phyloP scores from a whole-genome alignment of 2,797 vertebrate genomes.

The Odontamblyopus rebecca region DNA sequence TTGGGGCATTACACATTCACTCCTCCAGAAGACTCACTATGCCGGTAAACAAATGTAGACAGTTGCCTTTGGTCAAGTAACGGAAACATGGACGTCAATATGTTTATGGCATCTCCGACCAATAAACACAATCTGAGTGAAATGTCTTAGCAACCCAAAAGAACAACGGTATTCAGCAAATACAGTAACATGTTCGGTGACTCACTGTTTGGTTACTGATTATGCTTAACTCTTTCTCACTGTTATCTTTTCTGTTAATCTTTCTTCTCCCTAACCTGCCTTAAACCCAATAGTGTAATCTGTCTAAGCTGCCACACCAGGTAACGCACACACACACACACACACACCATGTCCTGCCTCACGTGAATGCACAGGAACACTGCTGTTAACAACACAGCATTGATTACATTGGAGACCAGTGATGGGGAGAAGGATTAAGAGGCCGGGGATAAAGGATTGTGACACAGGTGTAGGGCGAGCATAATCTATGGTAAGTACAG shows the following conservation, averaged over 20 bases:
- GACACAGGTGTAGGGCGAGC: slow-evolving; percentile 21
- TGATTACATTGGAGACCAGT: slow-evolving; percentile 13
- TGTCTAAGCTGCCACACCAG: slow-evolving; percentile 23
- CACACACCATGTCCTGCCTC: slow-evolving; percentile 6
- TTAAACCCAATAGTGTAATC: slow-evolving; percentile 22
- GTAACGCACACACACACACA: background rate
- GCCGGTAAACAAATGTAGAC: too few species aligned
- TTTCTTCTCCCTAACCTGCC: slow-evolving; percentile 8
- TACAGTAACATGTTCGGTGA: too few species aligned
- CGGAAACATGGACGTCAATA: too few species aligned
- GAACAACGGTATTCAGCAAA: too few species aligned
- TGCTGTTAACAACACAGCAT: slow-evolving; percentile 8
- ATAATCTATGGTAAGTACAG: slow-evolving; percentile 22
- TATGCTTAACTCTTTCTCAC: too few species aligned
- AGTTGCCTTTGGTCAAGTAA: too few species aligned
- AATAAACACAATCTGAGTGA: too few species aligned
- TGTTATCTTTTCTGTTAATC: slow-evolving; percentile 4
- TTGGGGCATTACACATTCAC: too few species aligned
- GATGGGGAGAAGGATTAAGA: slow-evolving; percentile 32
- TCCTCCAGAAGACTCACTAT: too few species aligned
- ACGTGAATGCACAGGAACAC: slow-evolving; percentile 10
- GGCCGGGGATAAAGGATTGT: slow-evolving; percentile 16
- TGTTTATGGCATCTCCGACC: too few species aligned
- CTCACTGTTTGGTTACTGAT: too few species aligned
- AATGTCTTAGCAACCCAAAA: too few species aligned